Conservation (phyloP, 2,888 invertebrate species). For the Odiellus spinosus region DNA sequence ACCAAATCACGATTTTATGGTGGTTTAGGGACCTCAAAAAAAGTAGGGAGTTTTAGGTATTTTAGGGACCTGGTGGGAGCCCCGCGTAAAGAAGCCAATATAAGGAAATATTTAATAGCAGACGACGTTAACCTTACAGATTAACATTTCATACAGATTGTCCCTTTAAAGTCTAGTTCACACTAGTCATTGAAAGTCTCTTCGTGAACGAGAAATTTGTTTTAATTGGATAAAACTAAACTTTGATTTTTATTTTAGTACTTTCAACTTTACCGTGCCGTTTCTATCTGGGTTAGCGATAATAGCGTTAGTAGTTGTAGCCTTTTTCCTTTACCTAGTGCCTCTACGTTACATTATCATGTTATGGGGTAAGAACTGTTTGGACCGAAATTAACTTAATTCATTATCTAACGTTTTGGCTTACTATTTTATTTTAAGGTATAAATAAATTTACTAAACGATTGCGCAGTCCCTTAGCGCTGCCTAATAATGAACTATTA, state of each 20-base stretch:
- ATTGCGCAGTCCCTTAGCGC: conserved; percentile 75
- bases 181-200: no score
- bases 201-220: no score
- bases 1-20: no score
- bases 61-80: no score
- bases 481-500: conserved; percentile 91
- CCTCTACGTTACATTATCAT: conserved; percentile 77
- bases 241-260: conserved; percentile 42
- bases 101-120: no score
- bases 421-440: conserved; percentile 25
- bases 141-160: no score
- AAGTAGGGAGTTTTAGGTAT: no score
- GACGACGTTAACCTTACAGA: no score
- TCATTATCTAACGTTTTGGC: background rate
- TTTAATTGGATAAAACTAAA: background rate
- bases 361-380: conserved; percentile 58
- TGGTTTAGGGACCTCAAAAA: no score
- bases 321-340: conserved; percentile 67
- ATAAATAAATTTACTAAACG: conserved; percentile 89
- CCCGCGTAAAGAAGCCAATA: no score
- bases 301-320: conserved; percentile 51
- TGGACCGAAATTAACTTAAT: background rate
- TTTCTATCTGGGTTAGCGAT: conserved; percentile 88
- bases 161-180: no score
- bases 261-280: conserved; percentile 92